Conservation (phyloP, 2,888 invertebrate genomes). For the Acanthosepion lycidas region DNA sequence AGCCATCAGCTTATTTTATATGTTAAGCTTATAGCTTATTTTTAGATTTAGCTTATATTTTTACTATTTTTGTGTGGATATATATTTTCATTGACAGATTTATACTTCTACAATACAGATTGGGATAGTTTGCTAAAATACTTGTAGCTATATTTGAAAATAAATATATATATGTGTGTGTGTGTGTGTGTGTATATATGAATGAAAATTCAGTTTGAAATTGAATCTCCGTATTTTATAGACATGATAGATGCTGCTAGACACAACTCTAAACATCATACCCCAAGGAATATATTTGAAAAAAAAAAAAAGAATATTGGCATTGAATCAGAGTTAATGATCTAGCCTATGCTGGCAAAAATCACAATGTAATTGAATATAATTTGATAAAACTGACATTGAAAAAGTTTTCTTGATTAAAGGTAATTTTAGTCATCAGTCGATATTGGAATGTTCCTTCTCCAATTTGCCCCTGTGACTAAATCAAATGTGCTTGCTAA, state of each 20-base stretch:
- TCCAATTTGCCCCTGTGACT: neutral
- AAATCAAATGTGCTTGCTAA: neutral
- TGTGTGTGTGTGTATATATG: too few species aligned
- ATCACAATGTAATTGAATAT: neutral
- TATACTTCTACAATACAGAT: too few species aligned
- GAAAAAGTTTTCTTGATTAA: neutral
- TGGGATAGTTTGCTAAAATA: too few species aligned
- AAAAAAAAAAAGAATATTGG: neutral
- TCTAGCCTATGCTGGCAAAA: neutral
- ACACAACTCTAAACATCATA: neutral
- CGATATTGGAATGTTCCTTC: neutral
- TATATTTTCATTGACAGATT: too few species aligned
- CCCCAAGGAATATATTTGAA: neutral
- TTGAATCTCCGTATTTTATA: neutral
- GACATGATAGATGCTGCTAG: neutral
- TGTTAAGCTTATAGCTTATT: too few species aligned
- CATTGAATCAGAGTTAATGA: neutral
- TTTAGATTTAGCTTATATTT: too few species aligned
- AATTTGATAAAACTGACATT: constrained; percentile 15
- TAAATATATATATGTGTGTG: too few species aligned
- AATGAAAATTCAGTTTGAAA: neutral
- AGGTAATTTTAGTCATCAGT: constrained; percentile 4
- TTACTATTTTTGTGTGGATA: too few species aligned
- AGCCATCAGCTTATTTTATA: too few species aligned
- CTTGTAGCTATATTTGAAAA: too few species aligned